Evolutionary conservation across 2,888 invertebrate genomes (phyloP).

Genomic region (Hypena proboscidalis): DNA sequence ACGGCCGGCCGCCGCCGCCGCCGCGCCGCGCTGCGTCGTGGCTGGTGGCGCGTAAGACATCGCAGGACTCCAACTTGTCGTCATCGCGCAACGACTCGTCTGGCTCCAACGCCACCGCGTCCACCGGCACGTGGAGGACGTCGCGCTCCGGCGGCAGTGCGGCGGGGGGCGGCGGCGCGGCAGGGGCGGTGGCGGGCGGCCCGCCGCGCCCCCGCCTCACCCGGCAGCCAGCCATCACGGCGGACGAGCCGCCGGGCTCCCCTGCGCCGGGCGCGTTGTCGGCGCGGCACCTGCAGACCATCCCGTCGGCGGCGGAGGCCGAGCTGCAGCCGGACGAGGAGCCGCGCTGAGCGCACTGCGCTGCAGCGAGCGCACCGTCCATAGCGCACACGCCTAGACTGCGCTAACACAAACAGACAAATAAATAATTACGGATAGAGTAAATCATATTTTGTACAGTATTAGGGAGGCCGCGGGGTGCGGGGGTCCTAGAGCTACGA

Average conservation of each 20-base stretch:
- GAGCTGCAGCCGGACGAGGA: conserved; percentile 65
- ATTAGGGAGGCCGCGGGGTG: conserved; percentile 50
- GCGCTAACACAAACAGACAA: conserved; percentile 37
- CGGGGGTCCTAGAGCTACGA: conserved; percentile 27
- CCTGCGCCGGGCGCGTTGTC: conserved; percentile 45
- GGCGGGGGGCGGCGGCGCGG: conserved; percentile 86
- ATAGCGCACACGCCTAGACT: background rate
- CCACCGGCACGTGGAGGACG: conserved; percentile 95
- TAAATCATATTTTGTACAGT: conserved; percentile 60
- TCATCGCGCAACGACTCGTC: conserved; percentile 96
- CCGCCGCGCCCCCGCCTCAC: conserved; percentile 91
- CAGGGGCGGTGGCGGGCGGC: conserved; percentile 91
- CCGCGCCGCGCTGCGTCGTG: conserved; percentile 94
- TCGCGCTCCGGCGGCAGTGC: conserved; percentile 94
- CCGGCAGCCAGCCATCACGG: conserved; percentile 92
- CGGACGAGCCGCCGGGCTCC: conserved; percentile 87
- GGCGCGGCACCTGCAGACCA: conserved; percentile 68
- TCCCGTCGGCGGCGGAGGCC: conserved; percentile 74
- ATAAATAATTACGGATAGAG: conserved; percentile 34
- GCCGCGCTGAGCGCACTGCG: conserved; percentile 49
- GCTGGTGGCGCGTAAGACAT: conserved; percentile 96
- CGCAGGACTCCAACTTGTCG: conserved; percentile 96
- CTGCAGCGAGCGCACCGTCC: conserved; percentile 4
- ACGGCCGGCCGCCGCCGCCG: conserved; percentile 92
- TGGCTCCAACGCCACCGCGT: conserved; percentile 94